Evolutionary conservation across 2,888 invertebrate species (phyloP), one percentile per base, ranked within the genome.

Genomic region (Apotomis capreana): DNA sequence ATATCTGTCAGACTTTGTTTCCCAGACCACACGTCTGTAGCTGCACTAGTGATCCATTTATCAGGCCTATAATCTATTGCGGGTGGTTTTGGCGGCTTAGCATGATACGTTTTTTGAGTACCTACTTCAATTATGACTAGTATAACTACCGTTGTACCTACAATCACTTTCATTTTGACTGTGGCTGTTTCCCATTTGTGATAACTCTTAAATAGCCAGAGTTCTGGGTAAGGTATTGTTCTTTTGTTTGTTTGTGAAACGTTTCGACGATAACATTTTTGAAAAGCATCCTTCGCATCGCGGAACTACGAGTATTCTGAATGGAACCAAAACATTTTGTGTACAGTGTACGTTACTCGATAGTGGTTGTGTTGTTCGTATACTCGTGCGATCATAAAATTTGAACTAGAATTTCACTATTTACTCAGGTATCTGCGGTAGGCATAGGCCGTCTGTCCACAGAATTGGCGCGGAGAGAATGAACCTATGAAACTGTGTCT

Each of bases 11-110:
- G 75, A 61, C 80, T 84, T 73, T 86, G 87, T 59, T 90, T 90
- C 0, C 90, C 90, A 15, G 85, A 87, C 89, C 89, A 91, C 0
- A 90, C 74, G 60, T 91, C 90, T 82, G 91, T 80, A 1, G 87
- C 87, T 70, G 86, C 87, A 26, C 87, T 89, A 0, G 89, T 59
- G 2, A 89, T 37, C 90, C 89, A 90, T 70, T 89, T 87, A 0
- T 86, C 77, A 3, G 87, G 86, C 60, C 84, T 82, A 51, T 87
- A 86, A 52, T 87, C 87, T 57, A 83, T 83, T 44, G 63, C 26
- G 3, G 68, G 61, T 4, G 46, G 68, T 49, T 51, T 10, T 52
- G 52, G 54, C 6, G 13, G 13, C 46, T 54, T n/a, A 26, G 65
- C 65, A 36, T 57, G n/a, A 65, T 65, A 65, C 6, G 46, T 69